phyloP scores from a whole-genome alignment of 2,888 invertebrate genomes.

The Netelia virgata region DNA sequence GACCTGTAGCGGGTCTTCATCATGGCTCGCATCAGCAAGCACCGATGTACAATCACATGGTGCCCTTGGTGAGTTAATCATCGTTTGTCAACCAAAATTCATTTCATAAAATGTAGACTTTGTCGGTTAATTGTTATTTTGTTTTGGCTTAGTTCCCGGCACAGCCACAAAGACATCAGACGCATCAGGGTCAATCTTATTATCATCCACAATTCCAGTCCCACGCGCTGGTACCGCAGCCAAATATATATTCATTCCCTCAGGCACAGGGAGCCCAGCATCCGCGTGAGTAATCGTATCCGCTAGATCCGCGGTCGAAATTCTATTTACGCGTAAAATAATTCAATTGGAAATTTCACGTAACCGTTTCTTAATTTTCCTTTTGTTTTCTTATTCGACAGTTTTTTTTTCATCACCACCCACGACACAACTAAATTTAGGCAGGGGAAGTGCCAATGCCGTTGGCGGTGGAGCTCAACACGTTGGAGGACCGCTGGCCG shows the following conservation, averaged over 20 bases:
- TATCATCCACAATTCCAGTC: constrained; percentile 75
- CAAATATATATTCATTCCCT: constrained; percentile 76
- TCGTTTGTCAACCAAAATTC: no score
- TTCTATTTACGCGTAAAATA: background rate
- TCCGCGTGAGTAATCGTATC: constrained; percentile 75
- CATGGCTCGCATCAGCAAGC: constrained; percentile 78
- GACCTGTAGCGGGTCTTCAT: constrained; percentile 79
- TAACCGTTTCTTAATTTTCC: background rate
- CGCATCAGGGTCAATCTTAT: constrained; percentile 78
- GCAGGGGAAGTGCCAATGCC: constrained; percentile 78
- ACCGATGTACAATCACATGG: constrained; percentile 75
- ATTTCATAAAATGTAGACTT: no score
- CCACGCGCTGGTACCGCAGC: constrained; percentile 73
- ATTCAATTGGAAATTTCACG: no score
- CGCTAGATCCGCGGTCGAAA: background rate
- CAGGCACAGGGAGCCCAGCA: constrained; percentile 73
- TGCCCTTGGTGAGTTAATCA: constrained; percentile 76
- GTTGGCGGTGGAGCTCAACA: constrained; percentile 81
- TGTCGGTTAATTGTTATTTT: no score
- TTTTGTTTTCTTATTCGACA: constrained; percentile 9
- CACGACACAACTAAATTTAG: constrained; percentile 76
- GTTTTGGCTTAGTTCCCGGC: constrained; percentile 76
- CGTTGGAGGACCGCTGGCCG: constrained; percentile 79
- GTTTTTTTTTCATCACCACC: constrained; percentile 70
- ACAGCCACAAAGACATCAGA: constrained; percentile 79